Percentiles rank a stretch among this genome's conserved stretches.
Conservation (phyloP, 2,888 invertebrate genomes). For the Entomobrya proxima region DNA sequence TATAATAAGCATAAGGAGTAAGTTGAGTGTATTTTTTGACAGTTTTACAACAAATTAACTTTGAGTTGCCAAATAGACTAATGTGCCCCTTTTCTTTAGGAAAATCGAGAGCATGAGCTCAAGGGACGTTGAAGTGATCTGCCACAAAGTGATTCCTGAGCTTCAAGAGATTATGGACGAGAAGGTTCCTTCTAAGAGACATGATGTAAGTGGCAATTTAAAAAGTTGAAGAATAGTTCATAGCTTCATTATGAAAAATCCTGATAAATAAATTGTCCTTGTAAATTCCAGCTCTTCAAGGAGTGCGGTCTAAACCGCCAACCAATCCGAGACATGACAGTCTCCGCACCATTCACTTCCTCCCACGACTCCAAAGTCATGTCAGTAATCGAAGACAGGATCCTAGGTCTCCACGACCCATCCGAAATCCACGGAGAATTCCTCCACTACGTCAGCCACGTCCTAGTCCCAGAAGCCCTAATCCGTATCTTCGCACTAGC, state of each 20-base stretch:
- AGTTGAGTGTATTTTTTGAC: not conserved
- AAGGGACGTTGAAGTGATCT: not conserved
- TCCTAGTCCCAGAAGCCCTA: constrained; percentile 36
- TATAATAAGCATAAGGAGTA: constrained; percentile 7
- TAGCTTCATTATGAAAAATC: not conserved
- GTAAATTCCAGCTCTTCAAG: not conserved
- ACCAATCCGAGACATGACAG: constrained; percentile 4
- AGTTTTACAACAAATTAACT: not conserved
- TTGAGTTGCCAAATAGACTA: not conserved
- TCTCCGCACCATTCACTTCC: not conserved
- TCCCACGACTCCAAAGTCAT: constrained; percentile 7
- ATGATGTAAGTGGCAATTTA: not conserved
- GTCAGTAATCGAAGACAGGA: not conserved
- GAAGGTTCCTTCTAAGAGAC: not conserved
- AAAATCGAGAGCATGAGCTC: not conserved
- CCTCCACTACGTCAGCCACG: constrained; percentile 26
- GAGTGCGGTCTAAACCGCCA: not conserved
- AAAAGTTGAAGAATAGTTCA: not conserved
- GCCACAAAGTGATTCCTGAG: constrained; percentile 13
- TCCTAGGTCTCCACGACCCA: not conserved
- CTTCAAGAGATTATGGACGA: constrained; percentile 3
- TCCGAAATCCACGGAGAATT: not conserved
- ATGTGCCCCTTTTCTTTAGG: not conserved
- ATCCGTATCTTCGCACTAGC: constrained; percentile 23
- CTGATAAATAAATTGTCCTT: not conserved